Evolutionary conservation across 2,888 invertebrate genomes (phyloP), one percentile per base, ranked within the genome.

Genomic region (Germaria angustata): DNA sequence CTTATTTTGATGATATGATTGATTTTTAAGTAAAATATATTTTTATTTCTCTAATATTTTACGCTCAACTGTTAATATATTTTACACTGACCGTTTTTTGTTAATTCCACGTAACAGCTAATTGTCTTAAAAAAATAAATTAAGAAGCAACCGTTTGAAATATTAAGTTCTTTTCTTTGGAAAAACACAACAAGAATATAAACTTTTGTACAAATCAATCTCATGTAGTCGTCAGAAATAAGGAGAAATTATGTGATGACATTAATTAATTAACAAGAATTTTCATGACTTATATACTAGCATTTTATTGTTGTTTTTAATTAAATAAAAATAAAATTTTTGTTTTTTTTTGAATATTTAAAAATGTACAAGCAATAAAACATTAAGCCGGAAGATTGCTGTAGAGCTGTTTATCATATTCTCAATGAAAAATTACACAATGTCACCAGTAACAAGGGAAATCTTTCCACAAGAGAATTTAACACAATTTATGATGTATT

Each of bases 231-330:
- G 39, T 65, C 36, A 71, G 63, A 44, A 53, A 71, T 57, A 32
- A 44, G 63, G 8, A 51, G n/a, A 49, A 24, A 44, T 24, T 9
- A 41, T 79, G 49, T 59, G 55, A 57, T 72, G 72, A 66, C 79
- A 79, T 57, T 72, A 51, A 66, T 79, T 65, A 65, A 71, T 78
- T 72, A 72, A 59, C 9, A 51, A 59, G 41, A 68, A 77, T 22
- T 41, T 51, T 68, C 68, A 68, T 68, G 68, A 61, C 39, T 36
- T 22, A 44, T 46, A 49, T 15, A 22, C 15, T n/a, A n/a, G n/a
- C n/a, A 32, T 55, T 51, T 28, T 13, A 20, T 65, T 72, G 13
- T 69, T 65, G 39, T 49, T 65, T n/a, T n/a, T n/a, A n/a, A 39
- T 24, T 59, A 32, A 55, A 17, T 53, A 34, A 36, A 34, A 76